phyloP scores from a whole-genome alignment of 30 jellyfish, hydroid and myxozoan species.

The Turritopsis dohrnii region DNA sequence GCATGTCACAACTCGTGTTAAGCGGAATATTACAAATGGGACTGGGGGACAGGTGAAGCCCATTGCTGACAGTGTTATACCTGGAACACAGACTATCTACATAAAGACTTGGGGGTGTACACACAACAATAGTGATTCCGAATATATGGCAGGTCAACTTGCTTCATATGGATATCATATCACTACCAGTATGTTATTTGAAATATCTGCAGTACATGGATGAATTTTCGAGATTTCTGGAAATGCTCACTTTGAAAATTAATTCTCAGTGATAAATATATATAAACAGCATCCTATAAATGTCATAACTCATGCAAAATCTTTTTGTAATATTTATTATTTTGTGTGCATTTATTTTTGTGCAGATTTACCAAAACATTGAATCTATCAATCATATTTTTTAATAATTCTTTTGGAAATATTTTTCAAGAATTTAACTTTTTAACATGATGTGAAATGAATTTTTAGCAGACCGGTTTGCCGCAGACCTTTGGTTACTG shows the following conservation, averaged over 20 bases:
- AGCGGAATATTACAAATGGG: not conserved
- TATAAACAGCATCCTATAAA: too few species aligned
- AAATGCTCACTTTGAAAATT: too few species aligned
- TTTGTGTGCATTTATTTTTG: too few species aligned
- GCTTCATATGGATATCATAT: constrained; percentile 72
- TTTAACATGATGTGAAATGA: not conserved
- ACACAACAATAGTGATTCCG: constrained; percentile 89
- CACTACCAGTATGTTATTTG: constrained; percentile 25
- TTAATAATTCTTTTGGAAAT: too few species aligned
- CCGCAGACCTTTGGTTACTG: constrained; percentile 85
- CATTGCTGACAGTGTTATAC: constrained; percentile 70
- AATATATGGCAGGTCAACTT: constrained; percentile 90
- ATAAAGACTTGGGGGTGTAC: constrained; percentile 97
- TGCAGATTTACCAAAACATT: too few species aligned
- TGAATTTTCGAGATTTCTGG: not conserved
- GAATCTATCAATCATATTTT: too few species aligned
- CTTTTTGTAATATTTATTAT: too few species aligned
- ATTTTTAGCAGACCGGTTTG: constrained; percentile 49
- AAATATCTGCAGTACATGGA: not conserved
- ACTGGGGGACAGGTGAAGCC: constrained; percentile 22
- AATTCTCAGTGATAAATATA: too few species aligned
- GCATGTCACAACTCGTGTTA: constrained; percentile 28
- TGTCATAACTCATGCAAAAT: too few species aligned
- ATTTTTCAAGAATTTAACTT: too few species aligned
- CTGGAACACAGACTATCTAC: constrained; percentile 81